Evolutionary conservation across 2,113 vertebrate species (phyloP).

Genomic region (Podiceps cristatus): DNA sequence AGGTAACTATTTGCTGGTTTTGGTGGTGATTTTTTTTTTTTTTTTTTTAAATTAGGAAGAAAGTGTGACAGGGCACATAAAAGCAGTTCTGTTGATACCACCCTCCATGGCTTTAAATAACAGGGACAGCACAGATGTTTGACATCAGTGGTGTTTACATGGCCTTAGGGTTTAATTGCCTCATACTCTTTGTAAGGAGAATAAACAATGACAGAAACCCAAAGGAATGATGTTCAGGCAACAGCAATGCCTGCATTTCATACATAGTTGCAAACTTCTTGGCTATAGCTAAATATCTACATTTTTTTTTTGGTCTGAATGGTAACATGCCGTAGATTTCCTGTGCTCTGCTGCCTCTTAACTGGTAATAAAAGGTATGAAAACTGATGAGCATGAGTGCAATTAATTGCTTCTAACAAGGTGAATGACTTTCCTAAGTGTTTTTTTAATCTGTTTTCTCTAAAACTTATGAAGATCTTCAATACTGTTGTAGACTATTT

Average conservation of each 20-base stretch:
- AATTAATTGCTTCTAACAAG: neutral
- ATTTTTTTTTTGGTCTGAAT: neutral
- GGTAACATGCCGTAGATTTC: neutral
- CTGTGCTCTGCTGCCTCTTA: neutral
- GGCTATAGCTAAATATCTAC: neutral
- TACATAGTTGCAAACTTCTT: conserved; percentile 39
- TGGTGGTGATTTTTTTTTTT: neutral
- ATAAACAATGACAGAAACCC: conserved; percentile 75
- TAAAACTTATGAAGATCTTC: neutral
- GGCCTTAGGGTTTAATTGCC: conserved; percentile 74
- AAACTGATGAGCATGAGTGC: fast-evolving
- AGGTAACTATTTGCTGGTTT: neutral
- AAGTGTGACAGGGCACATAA: conserved; percentile 48
- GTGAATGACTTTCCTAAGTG: neutral
- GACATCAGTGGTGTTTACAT: conserved; percentile 75
- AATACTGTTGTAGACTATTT: neutral
- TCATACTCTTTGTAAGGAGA: conserved; percentile 65
- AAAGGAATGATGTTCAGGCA: conserved; percentile 70
- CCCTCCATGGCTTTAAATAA: conserved; percentile 57
- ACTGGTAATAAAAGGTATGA: neutral
- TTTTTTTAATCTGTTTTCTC: neutral
- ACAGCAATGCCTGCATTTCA: conserved; percentile 46
- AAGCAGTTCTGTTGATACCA: conserved; percentile 46
- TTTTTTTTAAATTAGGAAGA: neutral
- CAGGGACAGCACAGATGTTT: conserved; percentile 73